Percentiles rank a stretch among this genome's conserved stretches.
Evolutionary conservation across 2,888 invertebrate species (phyloP).

Genomic region (Amiota communis): DNA sequence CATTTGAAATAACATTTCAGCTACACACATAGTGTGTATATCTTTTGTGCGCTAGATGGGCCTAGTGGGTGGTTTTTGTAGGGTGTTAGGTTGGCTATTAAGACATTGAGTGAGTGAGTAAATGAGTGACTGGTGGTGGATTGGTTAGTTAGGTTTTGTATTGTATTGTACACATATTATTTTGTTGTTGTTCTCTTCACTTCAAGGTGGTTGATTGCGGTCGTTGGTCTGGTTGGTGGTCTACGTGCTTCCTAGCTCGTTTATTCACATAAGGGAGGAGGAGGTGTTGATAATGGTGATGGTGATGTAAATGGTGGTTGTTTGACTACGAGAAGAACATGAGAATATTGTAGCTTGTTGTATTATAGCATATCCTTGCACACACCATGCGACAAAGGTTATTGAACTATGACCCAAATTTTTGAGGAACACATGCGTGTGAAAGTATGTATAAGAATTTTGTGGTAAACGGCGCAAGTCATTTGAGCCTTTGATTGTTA

Average conservation of each 20-base stretch:
- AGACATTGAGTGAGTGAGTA: background rate
- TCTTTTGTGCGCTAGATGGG: background rate
- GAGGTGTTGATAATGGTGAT: no score
- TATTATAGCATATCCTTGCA: slow-evolving; percentile 51
- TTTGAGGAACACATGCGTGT: slow-evolving; percentile 30
- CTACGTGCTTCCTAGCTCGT: slow-evolving; percentile 61
- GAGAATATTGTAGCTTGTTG: slow-evolving; percentile 1
- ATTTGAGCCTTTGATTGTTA: slow-evolving; percentile 34
- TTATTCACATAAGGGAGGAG: slow-evolving; percentile 25
- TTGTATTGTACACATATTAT: background rate
- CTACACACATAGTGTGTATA: no score
- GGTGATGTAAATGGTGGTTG: no score
- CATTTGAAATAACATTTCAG: no score
- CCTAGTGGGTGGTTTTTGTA: slow-evolving; percentile 24
- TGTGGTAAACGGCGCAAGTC: slow-evolving; percentile 41
- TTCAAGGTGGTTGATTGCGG: slow-evolving; percentile 11
- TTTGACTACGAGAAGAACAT: background rate
- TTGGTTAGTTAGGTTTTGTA: background rate
- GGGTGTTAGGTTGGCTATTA: slow-evolving; percentile 8
- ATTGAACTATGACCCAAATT: slow-evolving; percentile 62
- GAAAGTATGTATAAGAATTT: slow-evolving; percentile 32
- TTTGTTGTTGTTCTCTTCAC: background rate
- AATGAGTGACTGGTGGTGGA: slow-evolving; percentile 10
- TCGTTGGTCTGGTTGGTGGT: slow-evolving; percentile 32
- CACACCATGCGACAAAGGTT: slow-evolving; percentile 42